Base-by-base conservation (phyloP, 2,888 invertebrate species). In the Sycophila texana region DNA sequence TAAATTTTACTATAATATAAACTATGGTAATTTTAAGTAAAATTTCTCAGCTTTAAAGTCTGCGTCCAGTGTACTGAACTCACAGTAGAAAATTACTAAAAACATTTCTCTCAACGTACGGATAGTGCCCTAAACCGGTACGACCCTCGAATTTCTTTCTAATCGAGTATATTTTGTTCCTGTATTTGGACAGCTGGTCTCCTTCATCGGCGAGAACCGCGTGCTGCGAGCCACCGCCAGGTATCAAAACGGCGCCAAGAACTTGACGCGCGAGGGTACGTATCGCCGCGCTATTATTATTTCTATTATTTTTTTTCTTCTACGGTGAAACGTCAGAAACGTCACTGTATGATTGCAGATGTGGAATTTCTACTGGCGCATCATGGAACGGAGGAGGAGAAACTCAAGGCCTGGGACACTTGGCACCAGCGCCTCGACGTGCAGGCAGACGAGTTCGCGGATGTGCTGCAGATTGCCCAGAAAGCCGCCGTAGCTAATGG, bases 401-500 rank as follows among this genome's bases (percentile, higher is more conserved):
- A 88, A 72, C 83, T 83, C 4, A 76, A 74, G 18, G 77, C 82
- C n/a, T 89, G 89, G 89, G 77, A 82, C 30, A 66, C 74, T 55
- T 89, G 89, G 89, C 85, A 89, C 81, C 74, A 80, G 63, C 77
- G 83, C 26, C 82, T 88, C 53, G 73, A 75, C 26, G 82, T 86
- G 47, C 78, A 87, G 47, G 80, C 84, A 53, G 74, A 70, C n/a
- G 86, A 87, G 76, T 87, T 85, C 74, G 81, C 86, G n/a, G 75
- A 79, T 12, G 84, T 83, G 61, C 82, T 89, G 20, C 82, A 78
- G 20, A 82, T 88, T 16, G 66, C 84, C 14, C 74, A 83, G 26
- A 82, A 86, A 79, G 89, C 89, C 22, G 88, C 88, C 13, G 68
- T 78, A 74, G 84, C 83, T 26, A 89, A 89, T 82, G 88, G 89